A percentile compares a stretch with the other conserved stretches of the same genome.
phyloP scores from a whole-genome alignment of 2,113 vertebrate species.

The Origma solitaria region DNA sequence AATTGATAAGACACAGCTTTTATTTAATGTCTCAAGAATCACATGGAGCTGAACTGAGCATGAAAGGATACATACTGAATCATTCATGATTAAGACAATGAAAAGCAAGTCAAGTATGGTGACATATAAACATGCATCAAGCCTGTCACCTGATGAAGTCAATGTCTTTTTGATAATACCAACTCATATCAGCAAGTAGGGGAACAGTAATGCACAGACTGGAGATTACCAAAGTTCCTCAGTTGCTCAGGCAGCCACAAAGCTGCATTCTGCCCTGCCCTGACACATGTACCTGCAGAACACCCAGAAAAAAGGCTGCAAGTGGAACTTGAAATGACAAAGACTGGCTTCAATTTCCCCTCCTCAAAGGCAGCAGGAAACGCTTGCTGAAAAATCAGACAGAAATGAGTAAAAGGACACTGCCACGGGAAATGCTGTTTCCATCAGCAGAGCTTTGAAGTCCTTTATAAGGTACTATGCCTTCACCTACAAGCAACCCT shows the following conservation, averaged over 20 bases:
- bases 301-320: neutral
- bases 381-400: neutral
- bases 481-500: neutral
- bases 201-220: neutral
- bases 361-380: neutral
- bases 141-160: neutral
- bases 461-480: neutral
- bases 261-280: neutral
- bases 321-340: neutral
- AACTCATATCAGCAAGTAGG: neutral
- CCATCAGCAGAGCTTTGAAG: neutral
- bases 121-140: neutral
- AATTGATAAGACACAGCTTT: constrained; percentile 13
- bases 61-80: neutral
- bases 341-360: neutral
- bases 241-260: neutral
- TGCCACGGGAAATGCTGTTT: neutral
- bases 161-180: neutral
- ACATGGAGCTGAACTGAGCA: neutral
- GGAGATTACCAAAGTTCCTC: neutral
- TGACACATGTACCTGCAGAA: neutral
- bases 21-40: constrained; percentile 31
- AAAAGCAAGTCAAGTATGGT: constrained; percentile 29
- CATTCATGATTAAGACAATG: constrained; percentile 27
- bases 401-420: neutral